phyloP scores from a whole-genome alignment of 2,113 vertebrate species.

The Microcebus griseorufus region DNA sequence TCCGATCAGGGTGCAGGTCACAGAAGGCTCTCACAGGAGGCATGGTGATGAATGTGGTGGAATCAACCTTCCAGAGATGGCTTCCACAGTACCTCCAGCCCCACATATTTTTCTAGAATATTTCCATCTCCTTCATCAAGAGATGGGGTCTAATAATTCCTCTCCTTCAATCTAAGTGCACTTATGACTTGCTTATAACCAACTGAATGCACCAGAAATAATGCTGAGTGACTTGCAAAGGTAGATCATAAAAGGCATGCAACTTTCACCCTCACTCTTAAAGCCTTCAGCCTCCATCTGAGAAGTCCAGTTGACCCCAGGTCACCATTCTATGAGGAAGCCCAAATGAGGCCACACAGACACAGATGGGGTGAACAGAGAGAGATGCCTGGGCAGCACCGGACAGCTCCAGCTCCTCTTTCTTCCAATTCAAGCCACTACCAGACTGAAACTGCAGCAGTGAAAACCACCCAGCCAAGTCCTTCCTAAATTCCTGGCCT shows the following conservation, averaged over 20 bases:
- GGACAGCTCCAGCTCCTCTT: accelerated
- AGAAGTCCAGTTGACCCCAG: neutral
- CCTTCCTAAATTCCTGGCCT: neutral
- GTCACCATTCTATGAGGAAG: neutral
- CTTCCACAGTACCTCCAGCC: neutral
- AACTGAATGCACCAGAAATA: neutral
- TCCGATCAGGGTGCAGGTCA: no score
- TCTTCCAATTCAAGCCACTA: neutral
- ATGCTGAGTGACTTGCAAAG: neutral
- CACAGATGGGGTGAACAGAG: neutral
- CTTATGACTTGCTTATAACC: neutral
- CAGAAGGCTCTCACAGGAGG: no score
- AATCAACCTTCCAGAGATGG: neutral
- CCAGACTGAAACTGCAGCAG: neutral
- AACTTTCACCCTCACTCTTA: neutral
- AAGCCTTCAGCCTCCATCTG: neutral
- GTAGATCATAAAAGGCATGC: neutral
- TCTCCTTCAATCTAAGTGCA: neutral
- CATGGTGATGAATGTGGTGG: no score
- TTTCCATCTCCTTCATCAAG: neutral
- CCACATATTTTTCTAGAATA: neutral
- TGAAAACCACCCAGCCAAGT: no score
- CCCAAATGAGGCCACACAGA: neutral
- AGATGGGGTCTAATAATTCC: neutral
- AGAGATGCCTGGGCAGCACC: neutral